Conservation (phyloP, 2,797 vertebrate species). For the Sus cebifrons region DNA sequence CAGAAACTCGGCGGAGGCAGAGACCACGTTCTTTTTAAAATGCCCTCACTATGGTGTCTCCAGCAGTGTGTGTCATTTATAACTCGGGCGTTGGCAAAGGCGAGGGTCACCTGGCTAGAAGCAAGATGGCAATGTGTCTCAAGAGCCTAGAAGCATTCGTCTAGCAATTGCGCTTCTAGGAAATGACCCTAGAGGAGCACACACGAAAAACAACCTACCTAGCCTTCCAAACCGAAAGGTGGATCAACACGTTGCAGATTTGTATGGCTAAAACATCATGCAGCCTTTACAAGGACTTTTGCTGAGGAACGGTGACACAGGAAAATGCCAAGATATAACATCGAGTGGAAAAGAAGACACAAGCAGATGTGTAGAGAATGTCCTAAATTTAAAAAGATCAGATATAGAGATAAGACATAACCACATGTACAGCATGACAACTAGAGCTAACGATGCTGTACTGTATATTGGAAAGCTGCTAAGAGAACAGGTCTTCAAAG, state of each 20-base stretch:
- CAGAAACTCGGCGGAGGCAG: background rate
- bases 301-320: background rate
- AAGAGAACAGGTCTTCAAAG: background rate
- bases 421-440: background rate
- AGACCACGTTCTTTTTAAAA: background rate
- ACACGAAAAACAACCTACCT: background rate
- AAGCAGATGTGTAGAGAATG: background rate
- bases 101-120: background rate
- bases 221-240: background rate
- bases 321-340: background rate
- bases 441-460: background rate
- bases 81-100: background rate
- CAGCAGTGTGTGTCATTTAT: background rate
- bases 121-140: background rate
- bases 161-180: conserved; percentile 36
- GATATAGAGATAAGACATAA: conserved; percentile 25
- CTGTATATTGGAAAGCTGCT: background rate
- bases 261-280: background rate
- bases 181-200: conserved; percentile 14
- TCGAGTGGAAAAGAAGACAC: background rate
- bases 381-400: conserved; percentile 2
- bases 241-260: background rate
- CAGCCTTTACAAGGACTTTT: conserved; percentile 24
- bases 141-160: conserved; percentile 36
- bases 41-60: background rate